A percentile compares a stretch with the other conserved stretches of the same genome.
phyloP scores from a whole-genome alignment of 2,888 invertebrate genomes.

The Meganola albula region DNA sequence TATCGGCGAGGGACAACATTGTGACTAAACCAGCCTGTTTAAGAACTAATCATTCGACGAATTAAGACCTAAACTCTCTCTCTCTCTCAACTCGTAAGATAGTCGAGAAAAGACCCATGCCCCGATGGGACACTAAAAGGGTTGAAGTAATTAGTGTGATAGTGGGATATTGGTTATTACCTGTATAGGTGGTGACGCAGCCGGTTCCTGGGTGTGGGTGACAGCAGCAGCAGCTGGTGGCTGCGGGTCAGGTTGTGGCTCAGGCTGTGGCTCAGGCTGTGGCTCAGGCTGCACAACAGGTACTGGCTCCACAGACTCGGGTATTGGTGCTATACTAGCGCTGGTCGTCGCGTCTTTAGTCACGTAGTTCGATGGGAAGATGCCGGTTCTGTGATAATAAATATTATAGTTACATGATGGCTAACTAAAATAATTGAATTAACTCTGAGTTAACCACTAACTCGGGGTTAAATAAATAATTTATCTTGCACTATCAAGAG shows the following conservation, averaged over 20 bases:
- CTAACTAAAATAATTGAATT: neutral
- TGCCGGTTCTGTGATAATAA: constrained; percentile 80
- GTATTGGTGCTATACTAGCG: constrained; percentile 46
- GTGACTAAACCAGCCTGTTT: too few species aligned
- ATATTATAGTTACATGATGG: neutral
- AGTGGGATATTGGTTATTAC: too few species aligned
- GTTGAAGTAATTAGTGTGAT: too few species aligned
- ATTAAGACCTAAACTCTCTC: too few species aligned
- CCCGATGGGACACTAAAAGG: too few species aligned
- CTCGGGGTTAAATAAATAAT: neutral
- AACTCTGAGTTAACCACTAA: neutral
- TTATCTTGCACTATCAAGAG: too few species aligned
- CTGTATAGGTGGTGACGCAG: constrained; percentile 14
- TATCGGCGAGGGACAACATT: too few species aligned
- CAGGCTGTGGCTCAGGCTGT: constrained; percentile 11
- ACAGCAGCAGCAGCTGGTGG: constrained; percentile 1
- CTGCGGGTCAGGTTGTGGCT: constrained; percentile 3
- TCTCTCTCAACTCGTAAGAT: too few species aligned
- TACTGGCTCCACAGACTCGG: constrained; percentile 54
- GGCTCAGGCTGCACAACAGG: constrained; percentile 46
- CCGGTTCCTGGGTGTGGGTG: neutral
- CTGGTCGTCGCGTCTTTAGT: constrained; percentile 75
- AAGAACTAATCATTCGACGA: too few species aligned
- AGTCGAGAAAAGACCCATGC: too few species aligned
- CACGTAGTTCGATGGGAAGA: constrained; percentile 99